Evolutionary conservation across 2,888 invertebrate species (phyloP).

Genomic region (Atrina japonica): DNA sequence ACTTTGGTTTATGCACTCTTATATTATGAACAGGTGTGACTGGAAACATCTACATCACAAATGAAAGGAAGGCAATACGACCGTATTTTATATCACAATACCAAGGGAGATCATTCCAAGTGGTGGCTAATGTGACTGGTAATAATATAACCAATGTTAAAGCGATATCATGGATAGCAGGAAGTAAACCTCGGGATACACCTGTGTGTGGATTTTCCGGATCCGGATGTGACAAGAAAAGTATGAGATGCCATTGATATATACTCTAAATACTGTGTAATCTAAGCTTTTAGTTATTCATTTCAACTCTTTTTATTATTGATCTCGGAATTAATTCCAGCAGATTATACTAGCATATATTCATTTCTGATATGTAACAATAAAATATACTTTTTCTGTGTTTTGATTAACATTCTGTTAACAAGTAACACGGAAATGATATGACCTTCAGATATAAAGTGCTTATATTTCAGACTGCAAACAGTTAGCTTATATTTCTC

Average conservation of each 20-base stretch:
- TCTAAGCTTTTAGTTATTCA: no score
- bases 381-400: no score
- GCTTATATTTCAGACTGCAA: neutral
- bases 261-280: no score
- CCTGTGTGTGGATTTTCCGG: conserved; percentile 59
- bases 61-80: conserved; percentile 42
- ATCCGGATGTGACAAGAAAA: conserved; percentile 37
- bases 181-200: conserved; percentile 56
- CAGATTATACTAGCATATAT: conserved; percentile 22
- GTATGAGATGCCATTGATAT: no score
- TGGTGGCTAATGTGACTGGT: conserved; percentile 27
- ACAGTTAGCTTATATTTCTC: neutral
- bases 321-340: no score
- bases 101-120: conserved; percentile 40
- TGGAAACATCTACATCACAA: conserved; percentile 23
- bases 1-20: no score
- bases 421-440: no score
- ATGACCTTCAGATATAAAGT: neutral
- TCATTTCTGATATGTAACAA: conserved; percentile 31
- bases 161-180: conserved; percentile 50
- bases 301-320: no score
- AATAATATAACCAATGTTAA: neutral
- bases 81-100: conserved; percentile 49
- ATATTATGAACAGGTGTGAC: conserved; percentile 29
- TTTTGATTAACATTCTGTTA: no score